These are phyloP conservation scores for Chiroxiphia lanceolata DNA, from an alignment of 2,797 vertebrate genomes.

Conservation along the genomic window DNA sequence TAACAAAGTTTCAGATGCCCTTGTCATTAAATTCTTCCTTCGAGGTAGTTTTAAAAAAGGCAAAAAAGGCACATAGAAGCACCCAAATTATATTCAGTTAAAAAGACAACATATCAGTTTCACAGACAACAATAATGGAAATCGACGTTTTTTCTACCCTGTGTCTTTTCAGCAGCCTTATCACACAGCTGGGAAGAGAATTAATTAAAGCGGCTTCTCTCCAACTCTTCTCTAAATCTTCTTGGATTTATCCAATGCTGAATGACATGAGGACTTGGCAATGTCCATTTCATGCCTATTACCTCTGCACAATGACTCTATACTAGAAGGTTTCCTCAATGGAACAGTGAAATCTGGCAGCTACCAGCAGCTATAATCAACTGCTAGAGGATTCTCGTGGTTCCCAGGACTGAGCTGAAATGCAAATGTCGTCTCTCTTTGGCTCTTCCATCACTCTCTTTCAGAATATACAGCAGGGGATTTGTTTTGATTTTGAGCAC, in stretches of 20 bases:
- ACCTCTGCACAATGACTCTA: not conserved
- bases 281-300: not conserved
- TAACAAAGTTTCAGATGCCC: not conserved
- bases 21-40: not conserved
- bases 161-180: not conserved
- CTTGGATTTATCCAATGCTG: not conserved
- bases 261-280: not conserved
- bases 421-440: not conserved
- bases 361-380: not conserved
- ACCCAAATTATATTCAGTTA: not conserved
- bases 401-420: not conserved
- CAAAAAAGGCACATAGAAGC: not conserved
- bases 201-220: not conserved
- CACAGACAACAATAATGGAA: not conserved
- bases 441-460: not conserved
- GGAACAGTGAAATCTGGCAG: not conserved
- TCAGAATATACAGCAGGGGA: not conserved
- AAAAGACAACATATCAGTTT: not conserved
- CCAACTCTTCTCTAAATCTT: not conserved
- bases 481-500: not conserved
- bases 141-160: not conserved
- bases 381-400: not conserved
- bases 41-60: not conserved
- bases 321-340: not conserved
- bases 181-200: not conserved